phyloP scores from a whole-genome alignment of 2,113 vertebrate genomes.

The Tonatia bakeri region DNA sequence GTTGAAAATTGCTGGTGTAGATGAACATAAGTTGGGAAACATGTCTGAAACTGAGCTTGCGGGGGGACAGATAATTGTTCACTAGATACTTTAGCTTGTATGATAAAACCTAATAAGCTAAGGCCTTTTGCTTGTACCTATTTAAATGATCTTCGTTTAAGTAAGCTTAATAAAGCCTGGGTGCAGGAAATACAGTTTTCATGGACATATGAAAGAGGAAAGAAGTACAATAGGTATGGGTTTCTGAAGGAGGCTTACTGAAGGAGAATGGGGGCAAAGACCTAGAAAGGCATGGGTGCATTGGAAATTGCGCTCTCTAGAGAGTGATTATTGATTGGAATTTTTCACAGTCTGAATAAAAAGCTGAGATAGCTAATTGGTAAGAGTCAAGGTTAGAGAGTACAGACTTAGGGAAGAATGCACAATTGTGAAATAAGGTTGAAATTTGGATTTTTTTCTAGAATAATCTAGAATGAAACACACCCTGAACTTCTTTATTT shows the following conservation, averaged over 20 bases:
- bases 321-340: not conserved
- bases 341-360: slow-evolving; percentile 16
- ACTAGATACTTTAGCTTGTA: not conserved
- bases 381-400: not conserved
- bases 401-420: slow-evolving; percentile 16
- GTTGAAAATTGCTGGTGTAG: too few species aligned
- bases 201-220: not conserved
- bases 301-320: slow-evolving; percentile 34
- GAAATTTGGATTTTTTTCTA: slow-evolving; percentile 36
- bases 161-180: not conserved
- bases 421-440: not conserved
- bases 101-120: not conserved
- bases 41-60: not conserved
- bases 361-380: slow-evolving; percentile 2
- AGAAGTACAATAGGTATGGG: not conserved
- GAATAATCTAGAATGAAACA: slow-evolving; percentile 25
- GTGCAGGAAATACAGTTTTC: not conserved
- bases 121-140: not conserved
- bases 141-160: not conserved
- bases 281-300: not conserved
- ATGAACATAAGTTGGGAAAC: not conserved
- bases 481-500: not conserved
- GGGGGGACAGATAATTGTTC: not conserved
- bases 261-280: not conserved
- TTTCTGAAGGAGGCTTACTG: not conserved